Conservation (phyloP, 2,888 invertebrate genomes). For the Heliconius sara region DNA sequence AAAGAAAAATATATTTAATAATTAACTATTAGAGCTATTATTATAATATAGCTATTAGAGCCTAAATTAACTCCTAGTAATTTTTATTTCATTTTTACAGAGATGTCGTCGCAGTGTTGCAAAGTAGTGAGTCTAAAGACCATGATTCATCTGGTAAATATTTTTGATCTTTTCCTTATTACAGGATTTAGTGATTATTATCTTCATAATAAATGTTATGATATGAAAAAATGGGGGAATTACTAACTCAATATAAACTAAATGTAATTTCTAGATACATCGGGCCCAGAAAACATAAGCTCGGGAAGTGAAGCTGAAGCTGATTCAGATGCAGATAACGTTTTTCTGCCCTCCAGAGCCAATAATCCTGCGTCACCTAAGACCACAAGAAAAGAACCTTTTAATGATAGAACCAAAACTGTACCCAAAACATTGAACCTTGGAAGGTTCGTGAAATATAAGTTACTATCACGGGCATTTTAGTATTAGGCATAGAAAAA, state of each 20-base stretch:
- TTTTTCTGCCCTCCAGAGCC: conserved; percentile 76
- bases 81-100: conserved; percentile 64
- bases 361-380: conserved; percentile 63
- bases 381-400: conserved; percentile 56
- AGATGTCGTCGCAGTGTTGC: conserved; percentile 88
- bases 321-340: conserved; percentile 80
- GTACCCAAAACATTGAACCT: conserved; percentile 79
- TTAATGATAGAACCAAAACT: conserved; percentile 63
- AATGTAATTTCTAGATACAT: conserved; percentile 65
- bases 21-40: too few relatives aligned
- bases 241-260: background rate
- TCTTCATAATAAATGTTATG: background rate
- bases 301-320: conserved; percentile 79
- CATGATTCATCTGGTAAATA: conserved; percentile 77
- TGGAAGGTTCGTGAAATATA: conserved; percentile 62
- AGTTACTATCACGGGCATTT: background rate
- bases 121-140: conserved; percentile 86
- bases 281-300: conserved; percentile 87
- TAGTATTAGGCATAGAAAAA: background rate
- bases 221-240: background rate
- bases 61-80: background rate
- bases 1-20: background rate
- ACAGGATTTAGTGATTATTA: background rate
- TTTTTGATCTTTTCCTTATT: background rate
- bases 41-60: background rate